Evolutionary conservation across 2,888 invertebrate species (phyloP).

Genomic region (Amiota communis): DNA sequence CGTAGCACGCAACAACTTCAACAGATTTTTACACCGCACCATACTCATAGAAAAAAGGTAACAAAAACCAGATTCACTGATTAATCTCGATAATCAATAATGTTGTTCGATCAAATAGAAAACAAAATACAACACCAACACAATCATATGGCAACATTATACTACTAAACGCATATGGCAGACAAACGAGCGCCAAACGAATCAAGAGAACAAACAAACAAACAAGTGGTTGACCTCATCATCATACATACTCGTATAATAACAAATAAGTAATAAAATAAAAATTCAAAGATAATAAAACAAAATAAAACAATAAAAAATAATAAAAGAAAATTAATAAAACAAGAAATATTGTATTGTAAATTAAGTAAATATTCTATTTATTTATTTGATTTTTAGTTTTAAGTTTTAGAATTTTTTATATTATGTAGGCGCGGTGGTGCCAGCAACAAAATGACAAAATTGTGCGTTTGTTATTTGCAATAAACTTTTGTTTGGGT

Average conservation of each 20-base stretch:
- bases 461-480: no score
- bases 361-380: neutral
- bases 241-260: neutral
- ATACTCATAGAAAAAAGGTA: no score
- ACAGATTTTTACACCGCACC: no score
- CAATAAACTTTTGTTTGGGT: no score
- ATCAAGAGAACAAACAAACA: neutral
- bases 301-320: neutral
- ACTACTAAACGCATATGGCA: conserved; percentile 1
- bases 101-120: neutral
- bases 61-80: no score
- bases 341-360: no score
- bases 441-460: no score
- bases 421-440: no score
- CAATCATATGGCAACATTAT: neutral
- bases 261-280: neutral
- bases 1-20: neutral
- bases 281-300: neutral
- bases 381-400: neutral
- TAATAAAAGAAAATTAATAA: neutral
- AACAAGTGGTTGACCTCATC: conserved; percentile 14
- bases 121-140: neutral
- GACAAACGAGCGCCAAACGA: conserved; percentile 8
- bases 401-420: neutral
- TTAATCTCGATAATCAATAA: no score